Evolutionary conservation across 2,113 vertebrate species (phyloP), one percentile per base, ranked within the genome.

Genomic region (Sylvietta virens): DNA sequence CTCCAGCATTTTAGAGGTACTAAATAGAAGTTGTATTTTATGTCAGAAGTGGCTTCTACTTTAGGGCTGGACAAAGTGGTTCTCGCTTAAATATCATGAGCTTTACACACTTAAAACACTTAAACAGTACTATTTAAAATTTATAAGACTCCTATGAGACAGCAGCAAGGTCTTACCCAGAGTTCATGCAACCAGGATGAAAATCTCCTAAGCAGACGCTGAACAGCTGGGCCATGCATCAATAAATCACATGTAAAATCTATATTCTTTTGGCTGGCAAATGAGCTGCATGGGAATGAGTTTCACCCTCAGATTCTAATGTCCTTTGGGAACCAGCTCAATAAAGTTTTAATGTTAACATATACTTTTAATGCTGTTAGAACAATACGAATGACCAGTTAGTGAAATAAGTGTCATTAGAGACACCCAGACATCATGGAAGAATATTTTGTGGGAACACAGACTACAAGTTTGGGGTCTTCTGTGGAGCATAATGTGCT

Each of bases 201-300:
- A 96, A 97, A 88, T 78, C 72, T 92, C 79, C 76, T 53, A 58
- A 44, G 74, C 90, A 92, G 90, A 96, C 6, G 22, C 19, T 93
- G 88, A 94, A 92, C 82, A 95, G 85, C 86, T 94, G 88, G 86
- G 48, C 62, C 31, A 79, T 33, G 82, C 67, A 70, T 90, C 88
- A 92, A 56, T 86, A 93, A 92, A 86, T 92, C 82, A 92, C 79
- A 51, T 3, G 1, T 74, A 74, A 92, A 95, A 73, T 30, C 47
- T 72, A 83, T 67, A 65, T 93, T 86, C 23, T 73, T 57, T 84
- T 51, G 53, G 61, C 76, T 86, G 72, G 44, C 53, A 94, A 88
- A 81, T 67, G 48, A 86, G 53, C 64, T 88, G 56, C 82, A 92
- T 48, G 69, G 82, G 60, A 83, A 57, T 66, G 87, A 83, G 18